Evolutionary conservation across 2,797 vertebrate species (phyloP).

Genomic region (Merluccius polli): DNA sequence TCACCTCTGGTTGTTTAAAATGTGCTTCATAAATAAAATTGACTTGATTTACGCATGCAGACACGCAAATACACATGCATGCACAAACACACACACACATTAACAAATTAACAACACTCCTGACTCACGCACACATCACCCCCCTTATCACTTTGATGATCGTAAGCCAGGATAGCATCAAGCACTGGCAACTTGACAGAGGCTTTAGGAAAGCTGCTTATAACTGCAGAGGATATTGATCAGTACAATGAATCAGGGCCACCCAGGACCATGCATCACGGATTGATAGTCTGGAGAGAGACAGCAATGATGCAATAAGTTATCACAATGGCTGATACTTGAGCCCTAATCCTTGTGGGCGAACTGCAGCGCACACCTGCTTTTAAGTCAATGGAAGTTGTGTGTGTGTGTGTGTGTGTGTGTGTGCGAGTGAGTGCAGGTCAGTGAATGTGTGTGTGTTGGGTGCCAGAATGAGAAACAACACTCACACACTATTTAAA

Average conservation of each 20-base stretch:
- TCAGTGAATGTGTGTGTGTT: not conserved
- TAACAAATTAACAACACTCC: not conserved
- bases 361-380: not conserved
- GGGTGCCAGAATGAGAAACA: not conserved
- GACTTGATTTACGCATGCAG: not conserved
- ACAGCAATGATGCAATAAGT: conserved; percentile 36
- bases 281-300: conserved; percentile 31
- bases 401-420: not conserved
- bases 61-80: not conserved
- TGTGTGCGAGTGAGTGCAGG: not conserved
- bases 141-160: not conserved
- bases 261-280: conserved; percentile 56
- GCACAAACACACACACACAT: not conserved
- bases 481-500: not conserved
- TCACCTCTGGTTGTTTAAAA: too few relatives aligned
- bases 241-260: conserved; percentile 17
- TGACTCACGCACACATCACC: not conserved
- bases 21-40: too few relatives aligned
- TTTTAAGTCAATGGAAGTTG: not conserved
- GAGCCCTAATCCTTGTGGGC: not conserved
- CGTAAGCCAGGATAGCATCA: conserved; percentile 41
- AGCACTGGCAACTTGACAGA: conserved; percentile 41
- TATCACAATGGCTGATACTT: conserved; percentile 25
- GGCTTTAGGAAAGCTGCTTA: conserved; percentile 59
- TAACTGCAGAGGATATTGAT: conserved; percentile 66